Evolutionary conservation across 1,140 invertebrate species (phyloP).

Genomic region (Aphidius ervi): DNA sequence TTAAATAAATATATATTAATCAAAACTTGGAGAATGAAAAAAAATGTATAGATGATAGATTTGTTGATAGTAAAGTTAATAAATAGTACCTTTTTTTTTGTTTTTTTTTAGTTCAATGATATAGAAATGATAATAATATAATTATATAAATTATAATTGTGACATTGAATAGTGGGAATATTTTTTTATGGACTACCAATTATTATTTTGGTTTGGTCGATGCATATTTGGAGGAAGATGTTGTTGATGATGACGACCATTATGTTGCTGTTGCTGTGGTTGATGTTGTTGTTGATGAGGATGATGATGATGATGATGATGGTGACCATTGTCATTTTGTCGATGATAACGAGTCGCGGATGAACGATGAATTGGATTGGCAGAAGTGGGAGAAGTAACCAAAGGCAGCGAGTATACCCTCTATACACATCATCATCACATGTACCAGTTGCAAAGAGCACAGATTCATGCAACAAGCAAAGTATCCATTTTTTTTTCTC

Average conservation of each 20-base stretch:
- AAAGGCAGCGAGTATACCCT: conserved; percentile 57
- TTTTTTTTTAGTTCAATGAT: no score
- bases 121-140: no score
- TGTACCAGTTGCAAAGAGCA: conserved; percentile 33
- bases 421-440: conserved; percentile 33
- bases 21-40: neutral
- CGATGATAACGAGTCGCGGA: conserved; percentile 48
- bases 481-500: conserved; percentile 37
- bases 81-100: no score
- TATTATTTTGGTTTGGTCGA: conserved; percentile 40
- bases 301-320: conserved; percentile 36
- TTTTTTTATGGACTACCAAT: conserved; percentile 40
- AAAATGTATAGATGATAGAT: neutral
- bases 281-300: conserved; percentile 32
- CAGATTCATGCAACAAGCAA: conserved; percentile 52
- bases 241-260: conserved; percentile 43
- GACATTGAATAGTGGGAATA: neutral
- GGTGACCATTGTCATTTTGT: conserved; percentile 46
- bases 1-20: neutral
- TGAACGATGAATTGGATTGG: conserved; percentile 50
- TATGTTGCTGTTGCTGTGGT: conserved; percentile 21
- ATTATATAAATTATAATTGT: neutral
- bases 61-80: neutral
- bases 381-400: conserved; percentile 46
- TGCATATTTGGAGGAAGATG: conserved; percentile 47